Conservation (phyloP, 2,113 vertebrate genomes). For the Saccopteryx leptura region DNA sequence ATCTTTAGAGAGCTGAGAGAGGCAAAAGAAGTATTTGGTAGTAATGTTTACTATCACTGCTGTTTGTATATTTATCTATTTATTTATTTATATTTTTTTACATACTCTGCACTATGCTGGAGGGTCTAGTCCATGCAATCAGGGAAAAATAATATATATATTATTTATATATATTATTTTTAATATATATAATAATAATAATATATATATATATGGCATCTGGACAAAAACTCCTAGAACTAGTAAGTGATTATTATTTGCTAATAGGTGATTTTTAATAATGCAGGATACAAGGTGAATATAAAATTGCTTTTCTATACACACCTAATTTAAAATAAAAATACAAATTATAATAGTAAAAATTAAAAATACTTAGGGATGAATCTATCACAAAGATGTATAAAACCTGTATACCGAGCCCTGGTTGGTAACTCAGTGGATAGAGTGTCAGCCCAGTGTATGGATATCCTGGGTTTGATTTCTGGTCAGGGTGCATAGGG, state of each 20-base stretch:
- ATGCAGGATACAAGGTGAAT: neutral
- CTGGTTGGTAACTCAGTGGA: too few relatives aligned
- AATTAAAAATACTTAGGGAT: neutral
- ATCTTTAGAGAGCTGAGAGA: neutral
- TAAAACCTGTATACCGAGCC: neutral
- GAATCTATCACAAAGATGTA: neutral
- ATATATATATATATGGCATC: neutral
- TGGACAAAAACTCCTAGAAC: neutral
- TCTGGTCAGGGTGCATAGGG: too few relatives aligned
- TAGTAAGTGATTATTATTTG: neutral
- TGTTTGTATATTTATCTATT: too few relatives aligned
- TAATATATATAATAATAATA: too few relatives aligned
- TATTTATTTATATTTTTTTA: too few relatives aligned
- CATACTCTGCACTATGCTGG: neutral
- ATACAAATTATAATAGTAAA: neutral
- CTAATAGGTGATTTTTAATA: neutral
- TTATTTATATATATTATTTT: too few relatives aligned
- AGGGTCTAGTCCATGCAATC: neutral
- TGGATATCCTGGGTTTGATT: too few relatives aligned
- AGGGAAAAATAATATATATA: neutral
- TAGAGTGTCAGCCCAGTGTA: too few relatives aligned
- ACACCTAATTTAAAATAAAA: neutral
- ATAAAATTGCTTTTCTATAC: neutral
- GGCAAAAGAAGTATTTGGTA: conserved; percentile 11
- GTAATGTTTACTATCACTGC: neutral